These are phyloP conservation scores for Hyperoplus immaculatus DNA, from an alignment of 2,797 vertebrate species.

Conservation along the genomic window DNA sequence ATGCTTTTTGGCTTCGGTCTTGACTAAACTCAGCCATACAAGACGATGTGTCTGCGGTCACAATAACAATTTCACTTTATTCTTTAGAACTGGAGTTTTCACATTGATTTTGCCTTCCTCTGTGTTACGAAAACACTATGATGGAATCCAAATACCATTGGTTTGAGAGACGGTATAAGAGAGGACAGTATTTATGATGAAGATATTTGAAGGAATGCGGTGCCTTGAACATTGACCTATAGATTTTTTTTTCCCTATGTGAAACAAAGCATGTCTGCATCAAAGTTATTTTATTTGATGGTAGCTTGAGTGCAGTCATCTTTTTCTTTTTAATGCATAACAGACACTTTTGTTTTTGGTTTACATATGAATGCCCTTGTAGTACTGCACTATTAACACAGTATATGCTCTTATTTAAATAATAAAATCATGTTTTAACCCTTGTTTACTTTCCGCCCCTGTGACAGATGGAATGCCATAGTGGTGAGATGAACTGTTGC, in stretches of 20 bases:
- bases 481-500: conserved; percentile 75
- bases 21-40: conserved; percentile 75
- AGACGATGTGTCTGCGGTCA: conserved; percentile 75
- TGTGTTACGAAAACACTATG: conserved; percentile 78
- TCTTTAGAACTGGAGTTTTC: conserved; percentile 54
- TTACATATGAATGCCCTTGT: conserved; percentile 84
- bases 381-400: conserved; percentile 84
- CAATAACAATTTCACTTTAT: conserved; percentile 72
- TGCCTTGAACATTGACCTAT: conserved; percentile 90
- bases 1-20: conserved; percentile 74
- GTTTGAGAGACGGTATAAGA: conserved; percentile 55
- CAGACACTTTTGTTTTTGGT: conserved; percentile 71
- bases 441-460: conserved; percentile 78
- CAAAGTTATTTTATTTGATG: conserved; percentile 79
- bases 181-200: conserved; percentile 77
- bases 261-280: conserved; percentile 83
- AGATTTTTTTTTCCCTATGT: conserved; percentile 75
- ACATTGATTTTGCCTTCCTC: conserved; percentile 59
- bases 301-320: conserved; percentile 69
- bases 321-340: conserved; percentile 74
- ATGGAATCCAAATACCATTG: conserved; percentile 77
- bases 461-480: conserved; percentile 77
- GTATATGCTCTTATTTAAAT: conserved; percentile 84
- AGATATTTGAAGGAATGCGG: conserved; percentile 88
- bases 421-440: conserved; percentile 75